Evolutionary conservation across 2,888 invertebrate species (phyloP), one percentile per base, ranked within the genome.

Genomic region (Hemaris fuciformis): DNA sequence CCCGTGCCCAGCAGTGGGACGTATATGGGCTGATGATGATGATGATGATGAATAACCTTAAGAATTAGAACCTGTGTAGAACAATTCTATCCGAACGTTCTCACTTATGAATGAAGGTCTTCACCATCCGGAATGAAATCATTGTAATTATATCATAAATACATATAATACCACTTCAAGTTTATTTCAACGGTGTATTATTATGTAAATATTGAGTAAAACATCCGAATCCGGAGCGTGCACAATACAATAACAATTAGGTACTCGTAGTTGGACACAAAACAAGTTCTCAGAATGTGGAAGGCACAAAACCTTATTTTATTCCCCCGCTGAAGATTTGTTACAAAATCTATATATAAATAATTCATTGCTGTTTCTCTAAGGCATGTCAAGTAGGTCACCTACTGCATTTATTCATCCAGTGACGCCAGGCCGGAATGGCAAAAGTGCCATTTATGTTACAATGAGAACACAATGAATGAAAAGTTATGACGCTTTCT

Each of bases 321-420:
- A 57, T 62, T 64, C 57, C 65, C 63, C 62, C 61, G 59, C 60
- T 65, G 59, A 63, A 66, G 75, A 80, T 78, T 80, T 77, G 80
- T 76, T 69, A 66, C 63, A 59, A 66, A 68, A 70, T 69, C 67
- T 62, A 60, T 59, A 46, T 57, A 79, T 85, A 79, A 75, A 84
- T 84, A 75, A 84, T 84, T 84, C 80, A 85, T 77, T 73, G 66
- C 75, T 61, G 69, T 73, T 74, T 76, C 75, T 73, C 63, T 66
- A 70, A 72, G 64, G 58, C 53, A 63, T 62, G 73, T 73, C 68
- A 72, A 64, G 62, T 66, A 67, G 61, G 62, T 61, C 61, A 56
- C 41, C 62, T 64, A 62, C 43, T 77, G 66, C 74, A 81, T 82
- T 76, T 81, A 84, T 83, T 79, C 75, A 81, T 79, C 58, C 64